phyloP scores from a whole-genome alignment of 2,888 invertebrate genomes.

The Gastracanthus pulcherrimus region DNA sequence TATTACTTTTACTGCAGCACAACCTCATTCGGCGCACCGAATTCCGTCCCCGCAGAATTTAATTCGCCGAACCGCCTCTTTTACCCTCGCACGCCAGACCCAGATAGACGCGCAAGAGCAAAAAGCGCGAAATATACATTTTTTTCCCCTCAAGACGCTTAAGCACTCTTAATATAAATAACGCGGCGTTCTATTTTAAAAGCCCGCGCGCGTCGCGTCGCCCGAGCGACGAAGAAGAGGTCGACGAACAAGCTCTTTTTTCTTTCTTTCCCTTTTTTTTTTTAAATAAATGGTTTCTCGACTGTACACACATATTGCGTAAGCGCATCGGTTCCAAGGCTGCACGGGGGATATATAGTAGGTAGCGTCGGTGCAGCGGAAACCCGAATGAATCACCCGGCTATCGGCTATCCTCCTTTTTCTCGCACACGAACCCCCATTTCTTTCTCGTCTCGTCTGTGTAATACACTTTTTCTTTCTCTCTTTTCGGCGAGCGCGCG shows the following conservation, averaged over 20 bases:
- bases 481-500: background rate
- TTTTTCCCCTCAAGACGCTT: background rate
- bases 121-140: background rate
- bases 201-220: background rate
- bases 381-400: constrained; percentile 29
- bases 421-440: background rate
- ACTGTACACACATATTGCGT: background rate
- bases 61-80: background rate
- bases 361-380: background rate
- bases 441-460: background rate
- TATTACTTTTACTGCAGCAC: background rate
- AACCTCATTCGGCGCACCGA: background rate
- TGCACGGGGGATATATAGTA: too few relatives aligned
- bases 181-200: constrained; percentile 35
- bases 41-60: background rate
- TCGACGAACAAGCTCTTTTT: background rate
- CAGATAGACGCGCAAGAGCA: background rate
- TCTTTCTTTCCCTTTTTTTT: background rate
- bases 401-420: background rate
- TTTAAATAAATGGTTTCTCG: constrained; percentile 26
- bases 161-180: constrained; percentile 10
- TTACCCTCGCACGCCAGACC: background rate
- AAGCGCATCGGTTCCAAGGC: constrained; percentile 2
- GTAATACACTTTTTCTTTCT: background rate
- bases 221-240: too few relatives aligned